A percentile compares a stretch with the other conserved stretches of the same genome.
Evolutionary conservation across 1,140 invertebrate species (phyloP).

Genomic region (Drosophila tsacasi): DNA sequence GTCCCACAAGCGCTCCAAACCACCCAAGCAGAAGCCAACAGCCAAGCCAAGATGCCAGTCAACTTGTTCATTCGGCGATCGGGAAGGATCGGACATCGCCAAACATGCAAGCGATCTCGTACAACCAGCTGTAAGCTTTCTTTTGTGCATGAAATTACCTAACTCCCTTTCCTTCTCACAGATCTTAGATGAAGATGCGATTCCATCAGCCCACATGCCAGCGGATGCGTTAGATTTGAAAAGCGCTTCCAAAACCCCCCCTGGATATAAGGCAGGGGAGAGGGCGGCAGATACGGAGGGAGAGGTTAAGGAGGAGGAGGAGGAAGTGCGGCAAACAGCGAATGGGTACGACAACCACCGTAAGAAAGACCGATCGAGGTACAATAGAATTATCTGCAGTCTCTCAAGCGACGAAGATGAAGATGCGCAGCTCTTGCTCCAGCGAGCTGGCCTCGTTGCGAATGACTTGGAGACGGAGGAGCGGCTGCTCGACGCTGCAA

Average conservation of each 20-base stretch:
- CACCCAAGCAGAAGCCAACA: neutral
- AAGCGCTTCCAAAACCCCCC: neutral
- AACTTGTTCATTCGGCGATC: no score
- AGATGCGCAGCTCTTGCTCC: neutral
- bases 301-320: neutral
- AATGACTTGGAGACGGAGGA: constrained; percentile 7
- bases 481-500: constrained; percentile 9
- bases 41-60: neutral
- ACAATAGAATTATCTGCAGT: no score
- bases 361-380: no score
- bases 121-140: constrained; percentile 25
- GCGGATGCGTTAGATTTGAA: constrained; percentile 30
- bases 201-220: constrained; percentile 14
- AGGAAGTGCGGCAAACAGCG: no score
- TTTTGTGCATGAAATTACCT: constrained; percentile 29
- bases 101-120: neutral
- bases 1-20: neutral
- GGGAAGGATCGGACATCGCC: neutral
- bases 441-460: neutral
- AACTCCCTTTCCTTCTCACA: constrained; percentile 63
- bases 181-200: constrained; percentile 16
- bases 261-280: neutral
- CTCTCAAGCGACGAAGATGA: neutral
- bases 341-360: neutral
- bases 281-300: no score